Evolutionary conservation across 1,140 invertebrate genomes (phyloP).

Genomic region (Lordiphosa collinella): DNA sequence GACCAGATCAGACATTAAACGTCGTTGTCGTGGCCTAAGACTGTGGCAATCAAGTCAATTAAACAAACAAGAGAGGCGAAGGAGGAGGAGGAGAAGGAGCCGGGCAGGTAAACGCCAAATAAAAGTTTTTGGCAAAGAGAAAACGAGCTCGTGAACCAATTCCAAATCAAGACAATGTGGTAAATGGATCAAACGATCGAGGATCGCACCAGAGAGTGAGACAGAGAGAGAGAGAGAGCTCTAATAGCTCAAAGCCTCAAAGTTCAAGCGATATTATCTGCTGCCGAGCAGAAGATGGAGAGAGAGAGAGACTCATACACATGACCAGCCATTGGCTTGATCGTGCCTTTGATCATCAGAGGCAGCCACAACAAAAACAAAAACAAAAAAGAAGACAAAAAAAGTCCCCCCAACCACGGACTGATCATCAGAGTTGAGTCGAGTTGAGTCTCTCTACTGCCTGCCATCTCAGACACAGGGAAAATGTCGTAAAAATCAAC

Average conservation of each 20-base stretch:
- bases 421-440: no score
- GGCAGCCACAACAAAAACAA: constrained; percentile 15
- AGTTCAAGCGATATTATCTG: constrained; percentile 51
- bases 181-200: constrained; percentile 42
- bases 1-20: constrained; percentile 37
- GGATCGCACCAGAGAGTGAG: constrained; percentile 21
- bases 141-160: constrained; percentile 41
- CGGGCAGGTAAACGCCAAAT: constrained; percentile 32
- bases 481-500: constrained; percentile 8
- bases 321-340: constrained; percentile 42
- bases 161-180: constrained; percentile 61
- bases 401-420: neutral
- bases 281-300: neutral
- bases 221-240: constrained; percentile 19
- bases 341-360: constrained; percentile 64
- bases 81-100: neutral
- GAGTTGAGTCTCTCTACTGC: constrained; percentile 7
- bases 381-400: constrained; percentile 13
- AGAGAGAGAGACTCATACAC: constrained; percentile 14
- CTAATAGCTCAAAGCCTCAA: constrained; percentile 45
- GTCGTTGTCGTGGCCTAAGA: constrained; percentile 43
- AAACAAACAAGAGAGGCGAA: constrained; percentile 59
- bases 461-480: neutral
- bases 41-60: constrained; percentile 72
- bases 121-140: constrained; percentile 41